Base-by-base conservation (phyloP, 2,797 vertebrate species). In the Peromyscus nudipes region DNA sequence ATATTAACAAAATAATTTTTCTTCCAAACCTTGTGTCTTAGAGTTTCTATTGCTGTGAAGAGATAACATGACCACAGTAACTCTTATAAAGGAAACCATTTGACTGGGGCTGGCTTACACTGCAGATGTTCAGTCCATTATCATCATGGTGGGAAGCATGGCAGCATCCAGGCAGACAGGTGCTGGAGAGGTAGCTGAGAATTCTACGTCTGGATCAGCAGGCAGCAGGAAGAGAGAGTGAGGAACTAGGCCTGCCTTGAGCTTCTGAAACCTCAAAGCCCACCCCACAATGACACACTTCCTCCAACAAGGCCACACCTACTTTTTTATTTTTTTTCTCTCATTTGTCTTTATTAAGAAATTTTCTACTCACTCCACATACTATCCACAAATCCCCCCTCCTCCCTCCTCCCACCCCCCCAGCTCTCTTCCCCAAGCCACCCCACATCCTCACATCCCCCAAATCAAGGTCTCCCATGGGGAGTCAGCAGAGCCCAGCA, bases 1-100 rank as follows among this genome's bases (percentile, higher is more conserved):
- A 31, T 89, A 67, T 94, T 71, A 77, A 91, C n/a, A 64, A 75
- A 93, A 17, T 40, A 49, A 62, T 40, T 27, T 79, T 85, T 69
- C 75, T 75, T 96, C 81, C 91, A 82, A 82, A 60, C 21, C 13
- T 40, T 60, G 79, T 37, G n/a, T 60, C 3, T 81, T 81, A 81
- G 31, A 16, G 19, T 73, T 73, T 40, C 19, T 73, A 40, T 73
- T 40, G n/a, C 19, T 23, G 69, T 73, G n/a, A 73, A 37, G n/a
- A 37, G 69, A 73, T 10, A 73, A 4, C 37, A 40, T 40, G 69
- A 40, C 69, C 37, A 83, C 8, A 4, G 25, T 27, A 83, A 43
- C 37, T 83, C 57, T 43, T 31, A 43, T 11, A 19, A 62, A 64
- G 69, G 57, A 93, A 43, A 83, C 31, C 60, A 83, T 64, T 43